phyloP scores from a whole-genome alignment of 1,140 invertebrate species.

The Aphelenchoides fujianensis region DNA sequence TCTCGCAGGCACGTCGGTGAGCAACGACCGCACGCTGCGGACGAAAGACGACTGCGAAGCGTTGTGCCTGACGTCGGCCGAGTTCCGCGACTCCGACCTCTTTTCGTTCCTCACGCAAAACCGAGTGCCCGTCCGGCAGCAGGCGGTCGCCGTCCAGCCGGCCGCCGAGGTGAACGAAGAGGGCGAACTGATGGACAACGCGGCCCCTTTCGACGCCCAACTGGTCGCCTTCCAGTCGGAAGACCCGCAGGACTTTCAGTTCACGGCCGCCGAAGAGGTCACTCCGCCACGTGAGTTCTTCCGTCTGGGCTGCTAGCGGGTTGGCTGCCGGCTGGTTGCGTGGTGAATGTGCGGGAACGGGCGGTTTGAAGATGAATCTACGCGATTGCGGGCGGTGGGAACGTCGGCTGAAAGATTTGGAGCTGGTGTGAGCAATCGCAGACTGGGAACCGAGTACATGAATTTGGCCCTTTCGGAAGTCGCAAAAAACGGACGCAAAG shows the following conservation, averaged over 20 bases:
- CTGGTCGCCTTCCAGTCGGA: background rate
- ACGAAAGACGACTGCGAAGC: conserved; percentile 33
- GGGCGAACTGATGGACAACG: conserved; percentile 20
- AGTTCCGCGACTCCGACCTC: conserved; percentile 14
- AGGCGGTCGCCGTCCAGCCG: background rate
- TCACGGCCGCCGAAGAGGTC: background rate
- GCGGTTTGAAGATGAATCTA: background rate
- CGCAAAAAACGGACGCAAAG: too few species aligned
- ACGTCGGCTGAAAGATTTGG: too few species aligned
- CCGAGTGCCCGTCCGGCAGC: background rate
- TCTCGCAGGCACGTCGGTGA: conserved; percentile 35
- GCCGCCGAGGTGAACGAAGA: background rate
- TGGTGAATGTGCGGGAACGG: too few species aligned
- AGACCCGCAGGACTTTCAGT: background rate
- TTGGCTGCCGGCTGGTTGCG: too few species aligned
- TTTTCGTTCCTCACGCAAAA: conserved; percentile 17
- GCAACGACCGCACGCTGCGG: conserved; percentile 30
- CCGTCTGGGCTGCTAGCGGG: too few species aligned
- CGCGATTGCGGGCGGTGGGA: too few species aligned
- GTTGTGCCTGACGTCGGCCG: conserved; percentile 1
- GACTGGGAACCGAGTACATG: too few species aligned
- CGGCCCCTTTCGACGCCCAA: conserved; percentile 23
- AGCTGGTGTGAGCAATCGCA: too few species aligned
- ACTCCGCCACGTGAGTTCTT: background rate
- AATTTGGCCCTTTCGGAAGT: too few species aligned